These are phyloP conservation scores for Leptoteleia sp. DNA, from an alignment of 1,140 invertebrate genomes.

Conservation along the genomic window DNA sequence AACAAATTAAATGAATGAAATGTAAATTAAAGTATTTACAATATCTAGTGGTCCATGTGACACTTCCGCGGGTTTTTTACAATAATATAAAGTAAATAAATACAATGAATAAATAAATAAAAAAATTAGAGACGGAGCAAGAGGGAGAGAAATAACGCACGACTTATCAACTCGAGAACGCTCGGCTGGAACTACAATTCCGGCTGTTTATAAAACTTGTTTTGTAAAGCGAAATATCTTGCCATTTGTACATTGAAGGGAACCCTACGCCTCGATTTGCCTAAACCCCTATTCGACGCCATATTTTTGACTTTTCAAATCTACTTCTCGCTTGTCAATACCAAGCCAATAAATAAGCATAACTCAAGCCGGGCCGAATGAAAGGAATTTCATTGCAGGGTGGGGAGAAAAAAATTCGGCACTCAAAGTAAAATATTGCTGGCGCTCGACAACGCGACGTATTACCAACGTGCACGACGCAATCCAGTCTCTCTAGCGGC, in stretches of 20 bases:
- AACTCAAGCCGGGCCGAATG: constrained; percentile 9
- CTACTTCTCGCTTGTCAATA: constrained; percentile 15
- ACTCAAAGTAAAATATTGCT: constrained; percentile 41
- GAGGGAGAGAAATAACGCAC: no score
- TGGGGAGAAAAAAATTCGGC: constrained; percentile 9
- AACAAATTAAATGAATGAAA: no score
- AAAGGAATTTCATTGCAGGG: constrained; percentile 31
- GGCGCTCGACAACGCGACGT: constrained; percentile 16
- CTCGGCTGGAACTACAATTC: no score
- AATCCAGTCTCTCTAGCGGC: constrained; percentile 56
- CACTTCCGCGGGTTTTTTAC: no score
- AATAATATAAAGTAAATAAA: no score
- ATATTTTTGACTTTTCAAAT: constrained; percentile 28
- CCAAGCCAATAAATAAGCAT: constrained; percentile 37
- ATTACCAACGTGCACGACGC: constrained; percentile 23
- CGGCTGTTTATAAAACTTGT: no score
- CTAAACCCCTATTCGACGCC: not conserved
- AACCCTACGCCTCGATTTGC: not conserved
- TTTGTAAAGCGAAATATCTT: constrained; percentile 8
- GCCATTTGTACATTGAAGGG: not conserved
- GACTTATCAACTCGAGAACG: no score
- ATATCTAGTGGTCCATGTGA: no score
- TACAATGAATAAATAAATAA: no score
- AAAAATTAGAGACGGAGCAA: no score
- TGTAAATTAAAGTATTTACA: no score